Conservation (phyloP, 2,113 vertebrate genomes). For the Sapajus apella region DNA sequence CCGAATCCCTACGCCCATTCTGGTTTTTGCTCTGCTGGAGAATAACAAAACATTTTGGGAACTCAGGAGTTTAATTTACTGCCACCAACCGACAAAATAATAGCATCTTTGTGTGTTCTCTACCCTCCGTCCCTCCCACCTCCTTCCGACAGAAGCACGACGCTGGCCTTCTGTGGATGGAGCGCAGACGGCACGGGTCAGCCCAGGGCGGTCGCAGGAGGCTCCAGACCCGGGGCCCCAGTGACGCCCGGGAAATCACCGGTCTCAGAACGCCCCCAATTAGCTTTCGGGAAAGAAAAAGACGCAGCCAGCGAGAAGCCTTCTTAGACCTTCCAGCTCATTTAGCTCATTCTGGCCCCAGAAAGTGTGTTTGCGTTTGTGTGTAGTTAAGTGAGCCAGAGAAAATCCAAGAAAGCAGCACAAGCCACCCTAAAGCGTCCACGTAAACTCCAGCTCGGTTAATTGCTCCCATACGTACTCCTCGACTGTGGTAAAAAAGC, state of each 20-base stretch:
- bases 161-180: not conserved
- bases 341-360: not conserved
- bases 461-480: slow-evolving; percentile 77
- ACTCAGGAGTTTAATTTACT: slow-evolving; percentile 52
- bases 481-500: slow-evolving; percentile 42
- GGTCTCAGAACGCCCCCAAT: not conserved
- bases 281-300: not conserved
- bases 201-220: not conserved
- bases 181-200: not conserved
- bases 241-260: not conserved
- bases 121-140: not conserved
- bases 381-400: slow-evolving; percentile 7
- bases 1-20: not conserved
- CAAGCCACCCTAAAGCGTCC: slow-evolving; percentile 60
- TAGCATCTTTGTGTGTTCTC: slow-evolving; percentile 66
- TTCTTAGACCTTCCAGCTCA: not conserved
- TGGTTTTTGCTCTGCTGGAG: not conserved
- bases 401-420: slow-evolving; percentile 63
- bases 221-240: not conserved
- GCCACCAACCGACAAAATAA: slow-evolving; percentile 53
- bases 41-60: slow-evolving; percentile 66
- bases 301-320: not conserved
- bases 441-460: slow-evolving; percentile 66
- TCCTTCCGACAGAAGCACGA: not conserved
- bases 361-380: slow-evolving; percentile 17